Base-by-base conservation (phyloP, 23 tunicate genomes). In the Clavelina lepadiformis region DNA sequence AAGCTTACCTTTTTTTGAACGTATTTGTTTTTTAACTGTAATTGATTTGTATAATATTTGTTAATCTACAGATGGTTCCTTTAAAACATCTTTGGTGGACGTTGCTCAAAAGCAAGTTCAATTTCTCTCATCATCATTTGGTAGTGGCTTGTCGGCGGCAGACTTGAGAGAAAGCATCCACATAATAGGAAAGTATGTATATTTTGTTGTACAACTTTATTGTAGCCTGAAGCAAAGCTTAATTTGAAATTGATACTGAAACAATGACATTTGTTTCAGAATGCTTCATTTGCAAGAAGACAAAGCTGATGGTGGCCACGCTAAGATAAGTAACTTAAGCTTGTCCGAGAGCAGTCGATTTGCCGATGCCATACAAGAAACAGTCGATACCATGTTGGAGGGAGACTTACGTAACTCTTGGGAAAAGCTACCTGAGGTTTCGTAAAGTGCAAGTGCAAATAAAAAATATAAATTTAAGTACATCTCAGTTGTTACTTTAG, bases 381-480 rank as follows among this genome's bases (percentile, higher is more conserved):
- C 79, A 8, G 79, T 72, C 2, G 77, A 80, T 33, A 50, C 46
- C 2, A 30, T 80, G 65, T 29, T 80, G 45, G 72, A 63, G 35
- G 41, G 35, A 27, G 36, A 28, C 38, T 31, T 57, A 19, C 22
- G 25, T 11, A 45, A 52, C 31, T 70, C 62, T 3, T 80, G 87
- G 87, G 30, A 21, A 15, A 61, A 72, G 18, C 45, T 80, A 28
- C 2, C 65, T 22, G 58, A 63, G 57, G 87, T 80, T 35, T 41
- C 1, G 5, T 65, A 38, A 65, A 65, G 7, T 54, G 20, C 22
- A 54, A 19, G 24, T 19, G 21, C 20, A 13, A 54, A 54, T 11
- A 61, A 11, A 50, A 31, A 54, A 8, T 13, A 54, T 13, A 54
- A n/a, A 54, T 7, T 54, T 54, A 11, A 28, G 29, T 31, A 5